phyloP scores from a whole-genome alignment of 2,113 vertebrate species.

The Corythoichthys haematopterus region DNA sequence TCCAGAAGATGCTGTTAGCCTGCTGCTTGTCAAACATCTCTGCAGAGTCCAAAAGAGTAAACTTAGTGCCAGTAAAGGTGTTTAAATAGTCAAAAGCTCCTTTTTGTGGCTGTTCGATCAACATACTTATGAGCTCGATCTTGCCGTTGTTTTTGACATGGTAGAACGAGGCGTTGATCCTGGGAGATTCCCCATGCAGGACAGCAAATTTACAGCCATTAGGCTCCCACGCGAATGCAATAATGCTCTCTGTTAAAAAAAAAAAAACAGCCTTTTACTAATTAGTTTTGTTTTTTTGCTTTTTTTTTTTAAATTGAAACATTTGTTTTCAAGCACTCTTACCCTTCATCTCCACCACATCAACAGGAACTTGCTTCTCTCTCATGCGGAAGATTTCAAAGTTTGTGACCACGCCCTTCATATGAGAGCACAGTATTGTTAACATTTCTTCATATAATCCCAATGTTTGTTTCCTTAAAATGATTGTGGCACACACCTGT shows the following conservation, averaged over 20 bases:
- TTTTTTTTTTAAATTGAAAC: too few species aligned
- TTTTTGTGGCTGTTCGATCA: not conserved
- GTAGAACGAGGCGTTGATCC: constrained; percentile 93
- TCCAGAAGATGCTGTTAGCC: constrained; percentile 99
- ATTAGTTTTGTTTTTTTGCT: not conserved
- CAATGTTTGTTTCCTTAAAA: not conserved
- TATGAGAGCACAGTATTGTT: constrained; percentile 7
- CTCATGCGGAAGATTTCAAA: constrained; percentile 99
- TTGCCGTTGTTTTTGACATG: constrained; percentile 97
- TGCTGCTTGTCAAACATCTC: constrained; percentile 97
- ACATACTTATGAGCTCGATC: constrained; percentile 95
- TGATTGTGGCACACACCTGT: constrained; percentile 70
- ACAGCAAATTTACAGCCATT: constrained; percentile 98
- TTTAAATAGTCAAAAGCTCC: too few species aligned
- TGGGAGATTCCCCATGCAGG: constrained; percentile 88
- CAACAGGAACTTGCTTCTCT: constrained; percentile 97
- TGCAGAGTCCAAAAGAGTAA: constrained; percentile 45
- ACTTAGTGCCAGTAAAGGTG: not conserved
- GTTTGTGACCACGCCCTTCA: constrained; percentile 95
- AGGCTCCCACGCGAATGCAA: constrained; percentile 97
- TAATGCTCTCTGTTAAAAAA: constrained; percentile 82
- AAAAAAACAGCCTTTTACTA: not conserved
- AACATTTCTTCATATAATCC: not conserved
- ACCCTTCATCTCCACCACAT: constrained; percentile 99
- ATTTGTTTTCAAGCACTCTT: constrained; percentile 19